Percentiles rank a stretch among this genome's conserved stretches.
Conservation (phyloP, 1,140 invertebrate genomes). For the Globodera rostochiensis region DNA sequence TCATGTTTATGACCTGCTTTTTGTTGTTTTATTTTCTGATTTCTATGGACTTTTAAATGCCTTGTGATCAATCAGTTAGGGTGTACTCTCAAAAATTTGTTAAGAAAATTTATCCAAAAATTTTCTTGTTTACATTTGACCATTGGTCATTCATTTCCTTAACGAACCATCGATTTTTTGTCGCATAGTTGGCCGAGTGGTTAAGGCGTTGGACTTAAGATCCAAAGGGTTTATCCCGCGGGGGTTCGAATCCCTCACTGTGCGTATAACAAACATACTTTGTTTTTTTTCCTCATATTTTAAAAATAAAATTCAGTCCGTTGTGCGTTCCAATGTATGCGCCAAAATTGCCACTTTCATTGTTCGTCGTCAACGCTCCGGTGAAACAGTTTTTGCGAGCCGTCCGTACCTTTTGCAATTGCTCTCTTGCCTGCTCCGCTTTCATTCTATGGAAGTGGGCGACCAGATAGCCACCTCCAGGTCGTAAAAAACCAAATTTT, state of each 20-base stretch:
- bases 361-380: conserved; percentile 11
- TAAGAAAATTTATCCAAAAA: no score
- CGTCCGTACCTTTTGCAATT: conserved; percentile 8
- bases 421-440: neutral
- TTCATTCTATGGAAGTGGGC: conserved; percentile 23
- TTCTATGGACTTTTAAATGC: no score
- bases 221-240: neutral
- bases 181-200: conserved; percentile 5
- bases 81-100: no score
- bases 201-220: conserved; percentile 3
- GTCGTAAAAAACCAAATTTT: no score
- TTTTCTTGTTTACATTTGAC: no score
- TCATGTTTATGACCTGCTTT: no score
- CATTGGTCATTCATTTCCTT: no score
- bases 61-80: no score
- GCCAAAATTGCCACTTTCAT: conserved; percentile 30
- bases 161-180: neutral
- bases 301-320: no score
- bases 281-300: neutral
- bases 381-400: neutral
- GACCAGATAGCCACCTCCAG: conserved; percentile 23
- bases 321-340: no score
- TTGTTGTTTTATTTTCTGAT: no score
- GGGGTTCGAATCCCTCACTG: neutral
- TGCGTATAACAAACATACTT: conserved; percentile 37